Evolutionary conservation across 2,797 vertebrate species (phyloP).

Genomic region (Etheostoma nigrum): DNA sequence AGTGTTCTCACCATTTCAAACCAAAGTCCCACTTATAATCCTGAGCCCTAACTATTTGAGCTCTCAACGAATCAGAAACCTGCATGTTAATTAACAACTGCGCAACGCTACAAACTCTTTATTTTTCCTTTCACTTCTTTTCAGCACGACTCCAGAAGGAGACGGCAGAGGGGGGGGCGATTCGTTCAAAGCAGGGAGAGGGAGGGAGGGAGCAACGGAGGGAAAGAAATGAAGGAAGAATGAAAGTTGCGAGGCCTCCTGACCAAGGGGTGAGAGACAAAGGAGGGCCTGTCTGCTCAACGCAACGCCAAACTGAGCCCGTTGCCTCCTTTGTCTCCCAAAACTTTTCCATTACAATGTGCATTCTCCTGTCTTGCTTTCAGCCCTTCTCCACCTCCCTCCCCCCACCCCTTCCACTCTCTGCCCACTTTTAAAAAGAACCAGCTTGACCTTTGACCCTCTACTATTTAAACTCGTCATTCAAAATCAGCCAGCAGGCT

Average conservation of each 20-base stretch:
- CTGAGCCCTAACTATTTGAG: constrained; percentile 41
- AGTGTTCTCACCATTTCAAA: constrained; percentile 66
- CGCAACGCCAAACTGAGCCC: constrained; percentile 79
- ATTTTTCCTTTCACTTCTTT: constrained; percentile 68
- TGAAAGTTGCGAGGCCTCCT: constrained; percentile 83
- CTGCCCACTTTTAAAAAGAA: constrained; percentile 61
- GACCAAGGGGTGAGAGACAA: constrained; percentile 82
- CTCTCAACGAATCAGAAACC: constrained; percentile 68
- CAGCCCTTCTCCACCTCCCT: constrained; percentile 51
- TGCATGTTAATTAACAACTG: constrained; percentile 79
- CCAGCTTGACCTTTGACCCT: constrained; percentile 78
- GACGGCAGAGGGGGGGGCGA: constrained; percentile 43
- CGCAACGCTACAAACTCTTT: constrained; percentile 56
- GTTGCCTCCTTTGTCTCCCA: constrained; percentile 81
- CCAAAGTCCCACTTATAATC: constrained; percentile 54
- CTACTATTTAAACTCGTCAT: constrained; percentile 76
- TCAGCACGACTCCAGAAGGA: constrained; percentile 46
- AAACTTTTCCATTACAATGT: constrained; percentile 87
- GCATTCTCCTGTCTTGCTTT: constrained; percentile 79
- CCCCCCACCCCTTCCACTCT: constrained; percentile 37
- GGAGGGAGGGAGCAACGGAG: constrained; percentile 12
- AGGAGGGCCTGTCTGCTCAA: constrained; percentile 82
- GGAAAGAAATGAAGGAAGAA: constrained; percentile 61
- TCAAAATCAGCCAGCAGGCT: constrained; percentile 78
- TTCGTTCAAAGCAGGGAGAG: constrained; percentile 50